Conservation (phyloP, 2,888 invertebrate genomes). For the Odontocerum albicorne region DNA sequence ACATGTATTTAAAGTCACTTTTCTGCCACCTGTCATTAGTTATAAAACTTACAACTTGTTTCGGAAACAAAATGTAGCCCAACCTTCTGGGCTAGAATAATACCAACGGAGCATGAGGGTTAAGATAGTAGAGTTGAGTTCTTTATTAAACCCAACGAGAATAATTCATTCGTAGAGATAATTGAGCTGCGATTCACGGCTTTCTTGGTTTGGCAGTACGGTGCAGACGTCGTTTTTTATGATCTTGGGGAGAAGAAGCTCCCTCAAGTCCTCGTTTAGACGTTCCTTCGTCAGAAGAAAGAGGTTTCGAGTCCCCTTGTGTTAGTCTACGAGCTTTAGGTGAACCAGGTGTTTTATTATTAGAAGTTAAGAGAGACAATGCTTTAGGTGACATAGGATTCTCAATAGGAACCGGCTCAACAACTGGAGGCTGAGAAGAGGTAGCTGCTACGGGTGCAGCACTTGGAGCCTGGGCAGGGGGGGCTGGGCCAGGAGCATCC, state of each 20-base stretch:
- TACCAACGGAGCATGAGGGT: too few species aligned
- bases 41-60: too few species aligned
- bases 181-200: slow-evolving; percentile 28
- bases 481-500: slow-evolving; percentile 25
- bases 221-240: slow-evolving; percentile 52
- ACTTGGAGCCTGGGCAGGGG: slow-evolving; percentile 34
- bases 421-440: slow-evolving; percentile 38
- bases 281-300: slow-evolving; percentile 31
- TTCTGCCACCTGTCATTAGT: too few species aligned
- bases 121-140: too few species aligned
- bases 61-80: too few species aligned
- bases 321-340: slow-evolving; percentile 50
- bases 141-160: too few species aligned
- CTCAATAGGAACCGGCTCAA: slow-evolving; percentile 14
- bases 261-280: slow-evolving; percentile 38
- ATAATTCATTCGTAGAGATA: too few species aligned
- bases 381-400: slow-evolving; percentile 38
- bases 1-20: too few species aligned
- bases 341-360: slow-evolving; percentile 40
- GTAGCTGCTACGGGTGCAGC: slow-evolving; percentile 35
- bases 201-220: slow-evolving; percentile 49
- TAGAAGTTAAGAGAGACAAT: slow-evolving; percentile 35
- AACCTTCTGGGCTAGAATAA: too few species aligned
- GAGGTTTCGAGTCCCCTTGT: slow-evolving; percentile 28
- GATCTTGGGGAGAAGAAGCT: slow-evolving; percentile 47